These are phyloP conservation scores for Rhyacophila evoluta DNA, from an alignment of 2,888 invertebrate genomes.

Conservation along the genomic window DNA sequence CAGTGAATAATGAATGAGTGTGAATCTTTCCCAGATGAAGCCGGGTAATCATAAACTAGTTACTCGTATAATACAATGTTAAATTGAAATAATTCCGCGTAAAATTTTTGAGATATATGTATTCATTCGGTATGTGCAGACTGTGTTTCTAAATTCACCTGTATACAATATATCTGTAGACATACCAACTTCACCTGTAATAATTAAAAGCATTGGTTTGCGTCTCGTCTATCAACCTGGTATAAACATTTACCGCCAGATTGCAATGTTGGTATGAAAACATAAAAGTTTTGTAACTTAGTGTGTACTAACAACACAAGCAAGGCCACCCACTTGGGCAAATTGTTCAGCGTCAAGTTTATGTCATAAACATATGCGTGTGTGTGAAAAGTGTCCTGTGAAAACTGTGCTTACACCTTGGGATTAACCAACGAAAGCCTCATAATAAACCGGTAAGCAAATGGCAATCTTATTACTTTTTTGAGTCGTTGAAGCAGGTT, in stretches of 20 bases:
- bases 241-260: constrained; percentile 28
- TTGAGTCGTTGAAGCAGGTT: not conserved
- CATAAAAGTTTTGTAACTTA: constrained; percentile 46
- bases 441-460: constrained; percentile 31
- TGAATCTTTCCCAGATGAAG: no score
- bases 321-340: constrained; percentile 43
- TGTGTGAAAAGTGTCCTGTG: constrained; percentile 39
- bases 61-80: no score
- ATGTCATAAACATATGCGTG: constrained; percentile 53
- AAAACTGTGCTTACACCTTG: constrained; percentile 38
- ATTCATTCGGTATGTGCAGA: no score
- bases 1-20: no score
- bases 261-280: constrained; percentile 16
- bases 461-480: not conserved
- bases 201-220: not conserved
- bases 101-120: no score
- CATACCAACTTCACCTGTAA: no score
- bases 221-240: not conserved
- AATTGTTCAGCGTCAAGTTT: constrained; percentile 43
- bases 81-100: no score
- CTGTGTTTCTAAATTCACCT: no score
- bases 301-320: constrained; percentile 25
- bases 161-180: no score
- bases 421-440: constrained; percentile 33
- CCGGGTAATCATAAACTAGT: no score